Evolutionary conservation across 2,888 invertebrate species (phyloP).

Genomic region (Cheilosia soror): DNA sequence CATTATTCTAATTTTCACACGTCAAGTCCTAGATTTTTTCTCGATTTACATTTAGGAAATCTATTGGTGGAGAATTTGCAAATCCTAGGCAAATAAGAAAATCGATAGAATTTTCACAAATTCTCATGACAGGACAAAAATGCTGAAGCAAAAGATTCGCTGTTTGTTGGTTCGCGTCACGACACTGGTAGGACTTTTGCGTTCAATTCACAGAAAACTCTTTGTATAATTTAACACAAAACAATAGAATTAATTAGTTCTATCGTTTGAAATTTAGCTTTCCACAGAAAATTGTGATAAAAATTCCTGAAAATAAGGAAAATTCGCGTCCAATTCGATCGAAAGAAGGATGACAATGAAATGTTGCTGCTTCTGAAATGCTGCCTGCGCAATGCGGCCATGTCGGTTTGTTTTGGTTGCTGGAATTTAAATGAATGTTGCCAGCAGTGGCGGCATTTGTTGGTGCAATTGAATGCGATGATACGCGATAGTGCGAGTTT

Average conservation of each 20-base stretch:
- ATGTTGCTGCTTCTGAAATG: conserved; percentile 53
- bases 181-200: background rate
- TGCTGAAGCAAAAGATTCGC: conserved; percentile 8
- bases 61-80: conserved; percentile 25
- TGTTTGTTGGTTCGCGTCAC: conserved; percentile 21
- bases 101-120: conserved; percentile 64
- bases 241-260: background rate
- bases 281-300: background rate
- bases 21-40: conserved; percentile 5
- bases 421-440: conserved; percentile 56
- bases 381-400: conserved; percentile 38
- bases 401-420: conserved; percentile 70
- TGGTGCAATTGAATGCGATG: conserved; percentile 14
- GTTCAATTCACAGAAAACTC: background rate
- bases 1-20: conserved; percentile 4
- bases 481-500: background rate
- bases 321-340: conserved; percentile 66
- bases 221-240: conserved; percentile 14
- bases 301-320: conserved; percentile 28
- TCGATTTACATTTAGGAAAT: conserved; percentile 47
- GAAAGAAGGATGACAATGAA: conserved; percentile 70
- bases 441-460: background rate
- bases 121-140: conserved; percentile 37
- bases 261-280: conserved; percentile 4
- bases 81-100: conserved; percentile 48